Evolutionary conservation across 2,888 invertebrate genomes (phyloP).

Genomic region (Lagria hirta): DNA sequence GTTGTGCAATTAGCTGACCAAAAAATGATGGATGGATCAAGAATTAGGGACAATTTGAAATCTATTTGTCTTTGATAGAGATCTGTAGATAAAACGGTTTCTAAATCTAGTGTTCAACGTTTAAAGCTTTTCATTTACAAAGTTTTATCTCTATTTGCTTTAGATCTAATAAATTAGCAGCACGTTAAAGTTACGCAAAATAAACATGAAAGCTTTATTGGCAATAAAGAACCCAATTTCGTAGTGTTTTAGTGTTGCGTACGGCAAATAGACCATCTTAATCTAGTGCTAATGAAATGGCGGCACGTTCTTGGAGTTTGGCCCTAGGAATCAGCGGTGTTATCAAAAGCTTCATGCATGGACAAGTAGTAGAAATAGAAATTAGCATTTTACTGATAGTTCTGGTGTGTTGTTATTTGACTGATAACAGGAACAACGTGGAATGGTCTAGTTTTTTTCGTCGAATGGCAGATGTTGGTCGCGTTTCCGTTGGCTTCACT

Average conservation of each 20-base stretch:
- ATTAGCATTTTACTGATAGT: no score
- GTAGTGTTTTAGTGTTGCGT: constrained; percentile 5
- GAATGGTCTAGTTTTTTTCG: constrained; percentile 1
- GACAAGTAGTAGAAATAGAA: no score
- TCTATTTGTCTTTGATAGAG: no score
- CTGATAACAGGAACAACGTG: neutral
- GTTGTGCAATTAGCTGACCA: no score
- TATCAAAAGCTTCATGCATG: neutral
- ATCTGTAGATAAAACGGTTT: no score
- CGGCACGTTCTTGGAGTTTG: constrained; percentile 1
- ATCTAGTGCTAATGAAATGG: neutral
- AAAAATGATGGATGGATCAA: no score
- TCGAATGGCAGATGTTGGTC: constrained; percentile 6
- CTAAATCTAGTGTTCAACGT: no score
- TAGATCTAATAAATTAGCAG: constrained; percentile 16
- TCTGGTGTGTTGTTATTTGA: no score
- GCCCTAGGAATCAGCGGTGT: constrained; percentile 1
- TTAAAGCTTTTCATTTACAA: no score
- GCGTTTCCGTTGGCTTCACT: neutral
- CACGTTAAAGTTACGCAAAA: constrained; percentile 15
- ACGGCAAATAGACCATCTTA: neutral
- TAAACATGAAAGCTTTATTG: constrained; percentile 17
- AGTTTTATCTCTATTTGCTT: no score
- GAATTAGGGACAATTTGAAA: no score
- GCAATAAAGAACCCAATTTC: constrained; percentile 14